These are phyloP conservation scores for Hedya salicella DNA, from an alignment of 2,888 invertebrate genomes.

Conservation along the genomic window DNA sequence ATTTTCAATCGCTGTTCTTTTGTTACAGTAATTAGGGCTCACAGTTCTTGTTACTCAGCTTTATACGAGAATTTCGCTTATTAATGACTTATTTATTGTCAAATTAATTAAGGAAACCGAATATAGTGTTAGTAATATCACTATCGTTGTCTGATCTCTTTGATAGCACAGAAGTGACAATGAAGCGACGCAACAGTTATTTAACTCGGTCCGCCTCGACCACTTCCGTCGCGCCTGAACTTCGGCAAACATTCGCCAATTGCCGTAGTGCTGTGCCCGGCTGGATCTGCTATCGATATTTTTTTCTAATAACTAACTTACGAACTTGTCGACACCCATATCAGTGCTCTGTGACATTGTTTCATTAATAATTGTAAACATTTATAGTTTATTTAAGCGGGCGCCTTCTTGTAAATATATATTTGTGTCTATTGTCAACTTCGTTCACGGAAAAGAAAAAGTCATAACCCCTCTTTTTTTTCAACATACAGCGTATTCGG, in stretches of 20 bases:
- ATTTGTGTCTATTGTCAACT: no score
- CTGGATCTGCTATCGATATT: conserved; percentile 51
- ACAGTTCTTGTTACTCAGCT: neutral
- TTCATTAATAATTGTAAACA: no score
- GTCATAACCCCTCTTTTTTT: no score
- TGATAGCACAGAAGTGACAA: conserved; percentile 57
- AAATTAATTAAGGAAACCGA: no score
- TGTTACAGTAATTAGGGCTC: neutral
- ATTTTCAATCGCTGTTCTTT: conserved; percentile 4
- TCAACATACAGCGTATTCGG: no score
- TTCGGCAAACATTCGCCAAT: conserved; percentile 79
- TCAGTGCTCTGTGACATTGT: no score
- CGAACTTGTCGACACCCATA: no score
- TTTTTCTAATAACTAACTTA: neutral
- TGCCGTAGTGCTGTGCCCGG: conserved; percentile 65
- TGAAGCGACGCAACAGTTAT: conserved; percentile 82
- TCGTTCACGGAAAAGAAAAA: no score
- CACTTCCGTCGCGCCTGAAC: conserved; percentile 79
- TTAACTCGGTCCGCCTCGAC: conserved; percentile 76
- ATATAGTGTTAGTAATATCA: neutral
- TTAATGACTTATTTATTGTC: no score
- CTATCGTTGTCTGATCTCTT: neutral
- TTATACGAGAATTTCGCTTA: no score
- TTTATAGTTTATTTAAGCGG: no score
- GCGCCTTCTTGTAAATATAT: no score